Evolutionary conservation across 2,797 vertebrate genomes (phyloP), one percentile per base, ranked within the genome.

Genomic region (Acanthornis magna): DNA sequence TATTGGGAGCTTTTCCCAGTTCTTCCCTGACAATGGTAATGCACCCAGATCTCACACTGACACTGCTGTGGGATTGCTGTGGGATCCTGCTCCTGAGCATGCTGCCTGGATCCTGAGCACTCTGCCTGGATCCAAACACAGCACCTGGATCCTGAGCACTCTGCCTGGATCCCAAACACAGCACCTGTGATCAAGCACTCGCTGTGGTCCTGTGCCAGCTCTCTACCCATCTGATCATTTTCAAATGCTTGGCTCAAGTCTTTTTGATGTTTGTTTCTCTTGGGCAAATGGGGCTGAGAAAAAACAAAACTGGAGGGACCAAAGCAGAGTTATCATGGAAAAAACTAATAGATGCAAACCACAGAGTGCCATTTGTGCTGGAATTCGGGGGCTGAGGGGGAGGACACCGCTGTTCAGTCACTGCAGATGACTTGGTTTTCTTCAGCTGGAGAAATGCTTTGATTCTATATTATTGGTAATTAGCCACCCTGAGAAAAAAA

Each of bases 391-490:
- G 38, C 50, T 51, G 54, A 72, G 21, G 66, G 60, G 78, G 50
- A 78, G 66, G 65, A 26, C 54, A 26, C 36, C 19, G 3, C 48
- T 57, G 11, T 32, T 82, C 63, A 27, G 23, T 57, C 40, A 16
- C 67, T 61, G 7, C 8, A 10, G 58, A 38, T 66, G 79, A 53
- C 48, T 75, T 75, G 55, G 22, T 40, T 88, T 91, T 79, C 66
- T 94, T 74, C 75, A 77, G 63, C 50, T 88, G 42, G 43, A 88
- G 80, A 66, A 93, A 78, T 21, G 61, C 63, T 88, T 88, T 89
- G 34, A 50, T 94, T 90, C 80, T 74, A 1, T 89, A 50, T 42
- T 80, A 22, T 38, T 75, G 76, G 57, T 75, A 54, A 51, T 71
- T 81, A 78, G 43, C 40, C 13, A 30, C 29, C 65, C 65, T 22